These are phyloP conservation scores for Ditula angustiorana DNA, from an alignment of 2,888 invertebrate genomes.

Conservation along the genomic window DNA sequence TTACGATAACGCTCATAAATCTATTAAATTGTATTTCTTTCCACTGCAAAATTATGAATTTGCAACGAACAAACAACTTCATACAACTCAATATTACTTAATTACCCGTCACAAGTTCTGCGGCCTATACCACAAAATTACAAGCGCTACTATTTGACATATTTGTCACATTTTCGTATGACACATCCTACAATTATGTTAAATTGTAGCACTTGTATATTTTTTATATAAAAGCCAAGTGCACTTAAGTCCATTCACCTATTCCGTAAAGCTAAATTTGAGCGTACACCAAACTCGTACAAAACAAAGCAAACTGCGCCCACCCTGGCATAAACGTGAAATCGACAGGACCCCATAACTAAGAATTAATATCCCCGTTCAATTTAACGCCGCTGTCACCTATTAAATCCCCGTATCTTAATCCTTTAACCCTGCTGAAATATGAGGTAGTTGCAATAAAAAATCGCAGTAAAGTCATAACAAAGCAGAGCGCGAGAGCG, in stretches of 20 bases:
- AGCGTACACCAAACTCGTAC: neutral
- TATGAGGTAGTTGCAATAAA: slow-evolving; percentile 78
- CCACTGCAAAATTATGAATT: no score
- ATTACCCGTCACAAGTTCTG: no score
- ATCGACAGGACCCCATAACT: slow-evolving; percentile 34
- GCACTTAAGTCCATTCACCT: neutral
- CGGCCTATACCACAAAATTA: no score
- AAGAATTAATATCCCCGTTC: slow-evolving; percentile 42
- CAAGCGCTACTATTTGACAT: no score
- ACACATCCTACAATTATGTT: no score
- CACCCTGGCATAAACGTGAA: slow-evolving; percentile 17
- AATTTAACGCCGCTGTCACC: slow-evolving; percentile 42
- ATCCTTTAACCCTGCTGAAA: slow-evolving; percentile 69
- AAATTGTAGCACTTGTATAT: no score
- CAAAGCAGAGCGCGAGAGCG: slow-evolving; percentile 69
- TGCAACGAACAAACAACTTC: no score
- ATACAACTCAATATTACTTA: no score
- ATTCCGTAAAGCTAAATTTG: neutral
- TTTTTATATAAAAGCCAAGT: no score
- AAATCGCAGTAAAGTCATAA: slow-evolving; percentile 77
- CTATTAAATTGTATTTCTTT: no score
- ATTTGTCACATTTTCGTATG: no score
- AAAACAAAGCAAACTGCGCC: slow-evolving; percentile 4
- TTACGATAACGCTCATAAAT: no score
- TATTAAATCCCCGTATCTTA: slow-evolving; percentile 61